phyloP scores from a whole-genome alignment of 1,140 invertebrate species.

The Pentalonia nigronervosa region DNA sequence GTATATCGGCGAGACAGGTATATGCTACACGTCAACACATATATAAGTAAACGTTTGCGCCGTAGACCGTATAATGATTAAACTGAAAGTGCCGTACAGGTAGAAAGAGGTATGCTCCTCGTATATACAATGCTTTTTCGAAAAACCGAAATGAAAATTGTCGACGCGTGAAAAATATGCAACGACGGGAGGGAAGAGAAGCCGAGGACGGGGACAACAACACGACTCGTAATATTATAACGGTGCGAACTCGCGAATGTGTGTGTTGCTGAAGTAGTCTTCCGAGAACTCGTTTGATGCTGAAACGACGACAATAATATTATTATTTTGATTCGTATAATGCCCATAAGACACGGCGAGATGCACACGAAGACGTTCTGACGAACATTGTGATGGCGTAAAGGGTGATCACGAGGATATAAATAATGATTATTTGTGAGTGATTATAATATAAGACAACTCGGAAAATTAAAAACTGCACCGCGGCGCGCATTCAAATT shows the following conservation, averaged over 20 bases:
- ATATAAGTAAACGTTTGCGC: not conserved
- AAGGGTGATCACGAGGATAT: not conserved
- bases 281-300: not conserved
- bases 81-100: not conserved
- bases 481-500: not conserved
- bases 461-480: not conserved
- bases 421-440: not conserved
- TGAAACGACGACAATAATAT: not conserved
- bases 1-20: not conserved
- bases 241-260: not conserved
- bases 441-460: not conserved
- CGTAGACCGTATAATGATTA: slow-evolving; percentile 30
- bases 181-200: not conserved
- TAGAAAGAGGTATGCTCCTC: not conserved
- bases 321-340: not conserved
- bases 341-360: not conserved
- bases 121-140: not conserved
- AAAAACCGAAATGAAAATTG: slow-evolving; percentile 13
- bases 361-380: not conserved
- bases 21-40: not conserved
- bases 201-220: no score
- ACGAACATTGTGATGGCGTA: no score
- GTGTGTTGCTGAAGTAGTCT: not conserved
- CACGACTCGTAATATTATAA: not conserved
- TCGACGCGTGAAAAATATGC: not conserved